Base-by-base conservation (phyloP, 2,113 vertebrate species). In the Nibea albiflora region DNA sequence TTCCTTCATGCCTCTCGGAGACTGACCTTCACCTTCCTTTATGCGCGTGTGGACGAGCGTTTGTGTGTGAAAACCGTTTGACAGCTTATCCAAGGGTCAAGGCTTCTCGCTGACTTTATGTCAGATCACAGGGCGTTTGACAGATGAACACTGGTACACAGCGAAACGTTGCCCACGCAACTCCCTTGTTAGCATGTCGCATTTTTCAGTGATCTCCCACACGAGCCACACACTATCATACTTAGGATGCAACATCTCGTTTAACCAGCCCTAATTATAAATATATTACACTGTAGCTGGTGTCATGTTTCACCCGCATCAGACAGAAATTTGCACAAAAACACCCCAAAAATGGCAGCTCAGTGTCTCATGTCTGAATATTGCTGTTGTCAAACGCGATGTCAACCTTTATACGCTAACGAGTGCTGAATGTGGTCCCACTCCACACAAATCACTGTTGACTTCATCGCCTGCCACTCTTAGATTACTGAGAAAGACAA, bases 71-170 rank as follows among this genome's bases (percentile, higher is more conserved):
- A 78, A 73, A 52, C 66, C 20, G 69, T 78, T 54, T 78, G 88
- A 85, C 88, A 88, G 85, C 70, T 80, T 63, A 85, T 84, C 56
- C 57, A 31, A 70, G 85, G 90, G 89, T 91, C 85, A 80, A 76
- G 84, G 89, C 80, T 81, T 85, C 44, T 80, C 70, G 24, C 53
- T 10, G 56, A 77, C 87, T 88, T 84, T 22, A 26, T 80, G 76
- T 88, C 88, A 79, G 76, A 78, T 78, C 79, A 50, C 64, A 10
- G 14, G 28, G 50, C 10, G 22, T 64, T 72, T 92, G 90, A 91
- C 88, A 85, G 84, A 88, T 54, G 78, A 80, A 85, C 80, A 44
- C 70, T 35, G 31, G 14, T 17, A 62, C 67, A 57, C 79, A 78
- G 78, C 54, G 65, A 78, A 81, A 77, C 14, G 19, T 39, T 39